A percentile compares a stretch with the other conserved stretches of the same genome.
Evolutionary conservation across 1,140 invertebrate species (phyloP).

Genomic region (Andricus grossulariae): DNA sequence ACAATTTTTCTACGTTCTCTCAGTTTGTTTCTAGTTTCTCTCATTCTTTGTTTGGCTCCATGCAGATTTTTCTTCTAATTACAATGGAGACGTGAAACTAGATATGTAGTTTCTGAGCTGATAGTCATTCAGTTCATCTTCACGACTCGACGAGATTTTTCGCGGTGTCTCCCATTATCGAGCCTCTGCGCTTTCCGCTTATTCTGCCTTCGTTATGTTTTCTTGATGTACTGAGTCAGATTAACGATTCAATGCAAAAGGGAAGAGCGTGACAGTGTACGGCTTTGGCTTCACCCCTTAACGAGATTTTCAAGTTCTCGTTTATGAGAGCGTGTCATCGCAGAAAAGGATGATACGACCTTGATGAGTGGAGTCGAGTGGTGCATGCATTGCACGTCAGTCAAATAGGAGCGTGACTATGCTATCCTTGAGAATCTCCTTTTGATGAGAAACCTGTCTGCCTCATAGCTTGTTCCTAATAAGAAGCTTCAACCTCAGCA

Average conservation of each 20-base stretch:
- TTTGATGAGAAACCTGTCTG: not conserved
- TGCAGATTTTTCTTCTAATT: not conserved
- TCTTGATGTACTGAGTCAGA: not conserved
- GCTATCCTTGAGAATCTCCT: constrained; percentile 8
- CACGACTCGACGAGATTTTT: not conserved
- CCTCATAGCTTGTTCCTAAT: not conserved
- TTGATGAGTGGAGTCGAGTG: constrained; percentile 20
- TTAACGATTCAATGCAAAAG: constrained; percentile 17
- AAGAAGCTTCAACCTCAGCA: not conserved
- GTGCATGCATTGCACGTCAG: constrained; percentile 26
- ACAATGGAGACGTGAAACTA: not conserved
- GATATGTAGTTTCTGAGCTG: not conserved
- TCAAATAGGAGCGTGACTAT: constrained; percentile 24
- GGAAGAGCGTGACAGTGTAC: constrained; percentile 7
- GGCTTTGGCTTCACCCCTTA: constrained; percentile 11
- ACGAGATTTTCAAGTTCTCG: constrained; percentile 31
- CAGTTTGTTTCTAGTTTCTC: not conserved
- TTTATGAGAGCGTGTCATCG: constrained; percentile 27
- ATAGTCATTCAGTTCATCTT: not conserved
- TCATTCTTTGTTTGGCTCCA: not conserved
- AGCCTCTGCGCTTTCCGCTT: not conserved
- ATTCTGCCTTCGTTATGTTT: constrained; percentile 14
- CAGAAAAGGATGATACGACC: constrained; percentile 10
- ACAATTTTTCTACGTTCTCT: not conserved
- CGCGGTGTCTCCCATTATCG: not conserved